These are phyloP conservation scores for Cephus rjabovi DNA, from an alignment of 2,888 invertebrate species.

Conservation along the genomic window DNA sequence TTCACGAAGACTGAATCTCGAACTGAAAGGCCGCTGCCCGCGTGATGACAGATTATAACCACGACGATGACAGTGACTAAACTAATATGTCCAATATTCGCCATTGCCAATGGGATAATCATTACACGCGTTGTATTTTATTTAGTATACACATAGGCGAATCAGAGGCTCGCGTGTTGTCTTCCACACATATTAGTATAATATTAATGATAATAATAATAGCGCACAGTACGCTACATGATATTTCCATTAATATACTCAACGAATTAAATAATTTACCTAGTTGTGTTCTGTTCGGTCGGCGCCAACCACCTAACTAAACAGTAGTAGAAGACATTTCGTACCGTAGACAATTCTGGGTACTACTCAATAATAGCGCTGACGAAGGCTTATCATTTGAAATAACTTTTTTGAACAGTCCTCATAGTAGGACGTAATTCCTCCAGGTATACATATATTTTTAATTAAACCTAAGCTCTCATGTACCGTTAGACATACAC, in stretches of 20 bases:
- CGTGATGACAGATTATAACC: not conserved
- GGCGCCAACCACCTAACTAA: not conserved
- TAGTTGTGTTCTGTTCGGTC: not conserved
- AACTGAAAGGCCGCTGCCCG: not conserved
- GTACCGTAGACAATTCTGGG: not conserved
- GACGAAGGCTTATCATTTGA: not conserved
- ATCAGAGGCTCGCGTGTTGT: not conserved
- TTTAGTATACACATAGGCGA: not conserved
- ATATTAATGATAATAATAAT: not conserved
- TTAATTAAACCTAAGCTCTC: not conserved
- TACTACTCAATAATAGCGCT: not conserved
- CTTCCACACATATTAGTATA: not conserved
- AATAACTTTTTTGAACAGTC: not conserved
- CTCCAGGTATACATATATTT: not conserved
- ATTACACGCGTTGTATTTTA: not conserved
- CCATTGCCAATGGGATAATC: not conserved
- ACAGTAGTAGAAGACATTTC: not conserved
- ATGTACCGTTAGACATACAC: not conserved
- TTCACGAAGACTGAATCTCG: not conserved
- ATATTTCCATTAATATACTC: not conserved
- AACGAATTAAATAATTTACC: not conserved
- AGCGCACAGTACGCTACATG: not conserved
- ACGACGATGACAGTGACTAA: not conserved
- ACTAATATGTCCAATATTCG: not conserved
- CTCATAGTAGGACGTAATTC: not conserved